Evolutionary conservation across 2,113 vertebrate species (phyloP), one percentile per base, ranked within the genome.

Genomic region (Phyllopteryx taeniolatus): DNA sequence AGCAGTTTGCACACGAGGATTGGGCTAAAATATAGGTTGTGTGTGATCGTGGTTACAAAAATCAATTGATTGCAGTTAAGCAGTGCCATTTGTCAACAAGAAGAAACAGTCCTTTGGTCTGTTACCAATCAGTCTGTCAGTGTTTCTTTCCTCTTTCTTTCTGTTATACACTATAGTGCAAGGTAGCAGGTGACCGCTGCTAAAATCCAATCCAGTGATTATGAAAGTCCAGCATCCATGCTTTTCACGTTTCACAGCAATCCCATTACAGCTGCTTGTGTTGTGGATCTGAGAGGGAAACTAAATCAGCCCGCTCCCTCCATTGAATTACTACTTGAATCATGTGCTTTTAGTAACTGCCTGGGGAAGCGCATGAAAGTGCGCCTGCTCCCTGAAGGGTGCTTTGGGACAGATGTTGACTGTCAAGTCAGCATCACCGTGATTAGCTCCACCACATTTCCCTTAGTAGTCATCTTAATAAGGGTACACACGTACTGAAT

Each of bases 311-410:
- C 68, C 22, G 13, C 72, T 85, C 78, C 68, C 76, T 79, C 73
- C 77, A 77, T 77, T 81, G 73, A 83, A 83, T 88, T 87, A 82
- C 86, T 81, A 78, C 77, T 54, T 3, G 68, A 82, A 85, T 85
- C 75, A 78, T 85, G 79, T 73, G 79, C 73, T 78, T 85, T 82
- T 73, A 86, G 72, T 69, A 78, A 81, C 71, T 73, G 76, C 74
- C 77, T 75, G 68, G 75, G 78, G 80, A 84, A 73, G 65, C 68
- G 49, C 82, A 75, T 75, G 46, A 77, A 80, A 79, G 76, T 68
- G 68, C 66, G 47, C 22, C 62, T n/a, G 63, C 44, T 54, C 77
- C 47, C 73, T 14, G 65, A 71, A 78, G 79, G 72, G 61, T 67
- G 62, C 27, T 74, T 78, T 72, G 54, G 39, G 71, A 62, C 78